Base-by-base conservation (phyloP, 2,888 invertebrate species). In the Cosmorhoe ocellata region DNA sequence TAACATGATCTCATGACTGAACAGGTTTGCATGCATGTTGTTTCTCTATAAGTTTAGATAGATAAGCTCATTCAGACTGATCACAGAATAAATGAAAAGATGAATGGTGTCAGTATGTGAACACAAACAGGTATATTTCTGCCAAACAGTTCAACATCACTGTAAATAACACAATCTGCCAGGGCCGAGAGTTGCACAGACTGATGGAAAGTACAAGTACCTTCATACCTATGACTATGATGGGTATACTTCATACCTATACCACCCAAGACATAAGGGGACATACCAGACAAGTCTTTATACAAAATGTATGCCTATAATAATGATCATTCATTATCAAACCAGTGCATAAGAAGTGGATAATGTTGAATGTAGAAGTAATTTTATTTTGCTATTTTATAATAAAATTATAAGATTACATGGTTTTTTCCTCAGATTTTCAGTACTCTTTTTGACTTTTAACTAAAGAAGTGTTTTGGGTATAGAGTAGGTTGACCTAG, bases 381-480 rank as follows among this genome's bases (percentile, higher is more conserved):
- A 66, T 64, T 59, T 69, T 67, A 71, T 69, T 71, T 69, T 71
- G 59, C 58, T 69, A 71, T 67, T 68, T 66, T 64, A 63, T 30
- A 73, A 68, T 73, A 74, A 68, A 73, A 45, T 70, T 60, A 30
- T 66, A 67, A 68, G 61, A 53, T 39, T 1, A 12, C 37, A 47
- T 41, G 1, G 7, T 34, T 41, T 31, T 52, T 39, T 59, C 50
- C 34, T 27, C 43, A 44, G 37, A 10, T 2, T 27, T 27, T 13
- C 13, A 33, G 9, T 9, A n/a, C n/a, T n/a, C n/a, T 30, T 2
- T 18, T 3, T 2, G 18, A 18, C 18, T 18, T 18, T 2, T 18
- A 18, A 5, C 3, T 18, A n/a, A n/a, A n/a, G n/a, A n/a, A n/a
- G n/a, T n/a, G n/a, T n/a, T n/a, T n/a, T n/a, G n/a, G n/a, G n/a